Base-by-base conservation (phyloP, 2,797 vertebrate species). In the Peromyscus attwateri region DNA sequence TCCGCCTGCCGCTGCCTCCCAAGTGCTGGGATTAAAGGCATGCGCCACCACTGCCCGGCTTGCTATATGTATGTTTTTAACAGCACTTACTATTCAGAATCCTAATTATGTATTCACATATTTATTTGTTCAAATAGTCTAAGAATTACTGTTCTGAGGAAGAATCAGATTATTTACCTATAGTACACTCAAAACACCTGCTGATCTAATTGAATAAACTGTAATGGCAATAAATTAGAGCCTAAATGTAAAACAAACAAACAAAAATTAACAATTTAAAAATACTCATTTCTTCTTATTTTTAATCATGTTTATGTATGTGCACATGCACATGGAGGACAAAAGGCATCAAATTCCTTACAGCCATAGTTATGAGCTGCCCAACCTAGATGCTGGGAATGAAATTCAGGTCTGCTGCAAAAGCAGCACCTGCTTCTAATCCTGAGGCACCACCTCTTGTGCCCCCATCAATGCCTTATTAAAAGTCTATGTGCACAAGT, bases 41-140 rank as follows among this genome's bases (percentile, higher is more conserved):
- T 14, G 52, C 13, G 49, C 49, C 49, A 52, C 49, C 49, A 52
- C 49, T 0, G 49, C 49, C 49, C 13, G 1, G 13, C 49, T 25
- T 95, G 19, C 11, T 70, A 73, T 88, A 64, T 3, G 70, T 21
- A 71, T 11, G 19, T n/a, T 94, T 93, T 40, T 91, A 79, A 49
- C 3, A 82, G 17, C 62, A 79, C 7, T 81, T 83, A 71, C n/a
- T 88, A 55, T n/a, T 19, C 60, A 71, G 23, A 91, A 55, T 83
- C 68, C 62, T 62, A 92, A 80, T 89, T 89, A 71, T 60, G 87
- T 40, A 87, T 68, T 68, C 71, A 90, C 37, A 90, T 34, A 70
- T 55, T 68, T 27, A 49, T 89, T 34, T 60, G 75, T 52, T 81
- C 77, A 66, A 88, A 9, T 70, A 82, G 31, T 91, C 40, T 89